Evolutionary conservation across 2,113 vertebrate genomes (phyloP).

Genomic region (Pachyramphus minor): DNA sequence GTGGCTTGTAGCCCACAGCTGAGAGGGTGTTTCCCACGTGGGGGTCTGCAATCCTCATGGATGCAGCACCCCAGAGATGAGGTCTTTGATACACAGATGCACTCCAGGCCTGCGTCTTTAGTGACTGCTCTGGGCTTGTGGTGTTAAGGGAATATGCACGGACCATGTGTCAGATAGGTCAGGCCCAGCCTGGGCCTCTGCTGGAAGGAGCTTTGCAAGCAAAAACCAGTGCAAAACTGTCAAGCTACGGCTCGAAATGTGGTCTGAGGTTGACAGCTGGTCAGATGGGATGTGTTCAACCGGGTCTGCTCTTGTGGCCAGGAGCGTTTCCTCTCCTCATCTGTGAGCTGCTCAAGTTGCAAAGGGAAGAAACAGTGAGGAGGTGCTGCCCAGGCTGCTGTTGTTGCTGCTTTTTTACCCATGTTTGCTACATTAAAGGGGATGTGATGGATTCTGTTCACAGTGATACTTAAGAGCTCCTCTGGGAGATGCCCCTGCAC

Average conservation of each 20-base stretch:
- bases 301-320: neutral
- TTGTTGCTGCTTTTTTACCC: neutral
- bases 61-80: neutral
- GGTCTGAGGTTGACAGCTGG: neutral
- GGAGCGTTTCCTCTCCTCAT: neutral
- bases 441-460: neutral
- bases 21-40: neutral
- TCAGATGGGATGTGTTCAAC: neutral
- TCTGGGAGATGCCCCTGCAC: neutral
- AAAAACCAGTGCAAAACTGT: neutral
- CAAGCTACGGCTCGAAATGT: neutral
- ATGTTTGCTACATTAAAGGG: neutral
- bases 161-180: neutral
- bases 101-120: rapidly evolving
- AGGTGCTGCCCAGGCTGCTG: neutral
- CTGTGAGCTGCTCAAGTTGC: neutral
- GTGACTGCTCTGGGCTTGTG: neutral
- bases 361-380: neutral
- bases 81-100: neutral
- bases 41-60: neutral
- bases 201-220: neutral
- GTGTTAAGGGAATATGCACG: neutral
- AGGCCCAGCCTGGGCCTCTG: neutral
- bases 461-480: neutral
- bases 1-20: neutral